Evolutionary conservation across 23 tunicate species (phyloP), one percentile per base, ranked within the genome.

Genomic region (Botrylloides violaceus): DNA sequence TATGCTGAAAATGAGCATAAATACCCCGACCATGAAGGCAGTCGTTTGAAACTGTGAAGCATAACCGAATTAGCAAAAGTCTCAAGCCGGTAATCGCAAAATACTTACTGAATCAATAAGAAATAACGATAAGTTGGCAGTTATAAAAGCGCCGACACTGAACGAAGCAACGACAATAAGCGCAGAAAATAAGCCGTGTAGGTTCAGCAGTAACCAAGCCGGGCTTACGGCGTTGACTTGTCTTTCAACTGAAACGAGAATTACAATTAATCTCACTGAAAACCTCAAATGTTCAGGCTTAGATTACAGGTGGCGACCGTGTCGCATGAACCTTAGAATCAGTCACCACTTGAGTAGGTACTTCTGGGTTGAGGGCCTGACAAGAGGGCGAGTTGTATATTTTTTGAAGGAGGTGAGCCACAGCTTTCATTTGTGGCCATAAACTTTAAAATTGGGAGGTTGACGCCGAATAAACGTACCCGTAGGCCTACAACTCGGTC

Each of bases 11-110:
- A 77, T 83, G 57, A 88, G 59, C 30, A 77, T 76, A 1, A 60
- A 62, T 0, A 82, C 75, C 3, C 96, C 87, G 37, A 81, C 76
- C 80, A 77, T 81, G 19, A 78, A 53, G 19, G 95, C 78, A 34
- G 62, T 38, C 71, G 81, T 63, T n/a, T 77, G n/a, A 64, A 88
- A 81, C 96, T 88, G 68, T 36, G 64, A 36, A 30, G 26, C 1
- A n/a, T 60, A 60, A n/a, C n/a, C 53, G 9, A 15, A 43, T 7
- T 15, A 43, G 15, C 53, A 9, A 9, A 7, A 43, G 15, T 43
- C 12, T 43, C 53, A 43, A 43, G 53, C 15, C 9, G 15, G 9
- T 7, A 9, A 43, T 43, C 22, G 26, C 19, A 34, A 66, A 2
- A 72, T 58, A 57, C 81, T 76, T 19, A 87, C 95, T 75, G 71